A percentile compares a stretch with the other conserved stretches of the same genome.
These are phyloP conservation scores for Geophilus truncorum DNA, from an alignment of 2,888 invertebrate genomes.

Conservation along the genomic window DNA sequence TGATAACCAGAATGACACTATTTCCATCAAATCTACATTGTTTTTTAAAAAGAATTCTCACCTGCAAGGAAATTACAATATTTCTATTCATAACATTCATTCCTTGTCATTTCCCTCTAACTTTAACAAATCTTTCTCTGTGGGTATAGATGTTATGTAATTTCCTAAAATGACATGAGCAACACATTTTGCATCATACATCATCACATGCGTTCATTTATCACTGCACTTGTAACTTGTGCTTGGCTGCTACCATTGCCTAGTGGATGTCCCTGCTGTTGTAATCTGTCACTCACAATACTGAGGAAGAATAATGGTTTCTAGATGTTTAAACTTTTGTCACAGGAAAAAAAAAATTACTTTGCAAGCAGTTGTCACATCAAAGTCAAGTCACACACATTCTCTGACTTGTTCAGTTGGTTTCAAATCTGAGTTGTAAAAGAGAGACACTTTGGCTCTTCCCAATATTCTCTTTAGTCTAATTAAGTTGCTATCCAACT, in stretches of 20 bases:
- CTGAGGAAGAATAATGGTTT: neutral
- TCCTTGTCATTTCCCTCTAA: neutral
- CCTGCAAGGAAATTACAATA: too few relatives aligned
- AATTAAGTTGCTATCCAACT: neutral
- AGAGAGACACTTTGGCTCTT: neutral
- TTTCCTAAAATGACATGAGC: neutral
- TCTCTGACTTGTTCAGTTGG: too few relatives aligned
- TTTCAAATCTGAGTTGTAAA: neutral
- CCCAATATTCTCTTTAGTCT: conserved; percentile 1
- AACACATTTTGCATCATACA: neutral
- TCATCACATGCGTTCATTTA: neutral
- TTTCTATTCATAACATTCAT: too few relatives aligned
- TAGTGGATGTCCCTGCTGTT: neutral
- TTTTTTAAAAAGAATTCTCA: too few relatives aligned
- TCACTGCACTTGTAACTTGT: neutral
- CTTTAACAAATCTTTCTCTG: neutral
- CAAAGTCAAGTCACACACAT: too few relatives aligned
- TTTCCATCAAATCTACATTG: too few relatives aligned
- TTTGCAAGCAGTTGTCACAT: too few relatives aligned
- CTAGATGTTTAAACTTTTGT: neutral
- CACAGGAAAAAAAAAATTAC: too few relatives aligned
- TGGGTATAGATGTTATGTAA: neutral
- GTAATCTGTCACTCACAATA: neutral
- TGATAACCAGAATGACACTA: too few relatives aligned
- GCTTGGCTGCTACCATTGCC: neutral